phyloP scores from a whole-genome alignment of 1,140 invertebrate genomes.

The Idris sp. region DNA sequence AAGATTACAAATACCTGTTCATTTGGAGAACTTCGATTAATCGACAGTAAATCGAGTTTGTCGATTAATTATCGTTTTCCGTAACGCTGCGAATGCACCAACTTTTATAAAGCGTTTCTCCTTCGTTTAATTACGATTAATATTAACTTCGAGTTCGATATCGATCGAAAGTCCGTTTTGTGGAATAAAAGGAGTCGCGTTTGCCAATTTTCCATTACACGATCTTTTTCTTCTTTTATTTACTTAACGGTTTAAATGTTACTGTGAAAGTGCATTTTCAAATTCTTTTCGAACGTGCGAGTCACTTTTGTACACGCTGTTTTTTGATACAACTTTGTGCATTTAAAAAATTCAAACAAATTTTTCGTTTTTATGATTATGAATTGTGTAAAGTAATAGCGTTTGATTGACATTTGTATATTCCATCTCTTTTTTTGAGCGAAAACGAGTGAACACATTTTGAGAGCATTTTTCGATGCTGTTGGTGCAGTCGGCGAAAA shows the following conservation, averaged over 20 bases:
- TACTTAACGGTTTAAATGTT: background rate
- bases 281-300: slow-evolving; percentile 17
- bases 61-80: slow-evolving; percentile 16
- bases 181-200: slow-evolving; percentile 10
- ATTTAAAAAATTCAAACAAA: slow-evolving; percentile 1
- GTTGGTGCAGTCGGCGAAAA: slow-evolving; percentile 64
- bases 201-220: slow-evolving; percentile 14
- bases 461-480: slow-evolving; percentile 21
- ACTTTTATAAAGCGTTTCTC: slow-evolving; percentile 53
- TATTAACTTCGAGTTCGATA: slow-evolving; percentile 33
- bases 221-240: background rate
- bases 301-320: slow-evolving; percentile 15
- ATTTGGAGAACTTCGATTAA: slow-evolving; percentile 9
- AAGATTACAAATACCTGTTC: slow-evolving; percentile 23
- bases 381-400: no score
- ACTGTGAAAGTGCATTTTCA: slow-evolving; percentile 26
- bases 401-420: no score
- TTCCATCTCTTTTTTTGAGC: background rate
- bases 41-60: slow-evolving; percentile 3
- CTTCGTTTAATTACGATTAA: slow-evolving; percentile 24
- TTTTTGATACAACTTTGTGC: slow-evolving; percentile 31
- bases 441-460: slow-evolving; percentile 3
- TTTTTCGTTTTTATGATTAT: background rate
- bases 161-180: slow-evolving; percentile 4
- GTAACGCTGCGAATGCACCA: slow-evolving; percentile 66